Evolutionary conservation across 2,113 vertebrate species (phyloP), one percentile per base, ranked within the genome.

Genomic region (Amphiprion percula): DNA sequence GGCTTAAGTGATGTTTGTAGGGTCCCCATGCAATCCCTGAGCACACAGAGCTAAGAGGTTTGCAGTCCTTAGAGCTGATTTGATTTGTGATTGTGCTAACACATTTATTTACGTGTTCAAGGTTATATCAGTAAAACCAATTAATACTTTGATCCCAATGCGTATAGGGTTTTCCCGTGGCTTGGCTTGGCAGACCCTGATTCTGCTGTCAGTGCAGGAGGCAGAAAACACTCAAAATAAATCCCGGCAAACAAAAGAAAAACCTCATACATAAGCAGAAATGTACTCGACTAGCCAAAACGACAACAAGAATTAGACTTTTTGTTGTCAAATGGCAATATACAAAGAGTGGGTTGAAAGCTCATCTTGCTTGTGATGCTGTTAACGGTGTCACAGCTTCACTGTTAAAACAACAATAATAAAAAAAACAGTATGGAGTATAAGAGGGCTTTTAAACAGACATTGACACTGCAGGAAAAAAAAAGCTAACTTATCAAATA

Each of bases 151-250:
- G 56, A 85, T 75, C 59, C 59, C 37, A 56, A 28, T 19, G 66
- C 50, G 28, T 58, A 37, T 6, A 15, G 30, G 37, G 23, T 17
- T 75, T 83, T 74, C 11, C 47, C 30, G 15, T 0, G 10, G 15
- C n/a, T 15, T 16, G 65, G 52, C 63, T 69, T 39, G 4, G 47
- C n/a, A 69, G 4, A 28, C 16, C 30, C 53, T 26, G 53, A 61
- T 37, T 89, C 59, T 54, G 70, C 70, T 81, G 73, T 69, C 71
- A 53, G 24, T 8, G 47, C 71, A 70, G 39, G 7, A 59, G 58
- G 52, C 39, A 2, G 39, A 59, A 71, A 62, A 28, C 14, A 41
- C 39, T 53, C 62, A 21, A 50, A 67, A 73, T 70, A 58, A 78
- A 84, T 69, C 73, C 41, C 17, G 39, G 59, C 4, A 61, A 53